Evolutionary conservation across 2,113 vertebrate species (phyloP), one percentile per base, ranked within the genome.

Genomic region (Pao palembangensis): DNA sequence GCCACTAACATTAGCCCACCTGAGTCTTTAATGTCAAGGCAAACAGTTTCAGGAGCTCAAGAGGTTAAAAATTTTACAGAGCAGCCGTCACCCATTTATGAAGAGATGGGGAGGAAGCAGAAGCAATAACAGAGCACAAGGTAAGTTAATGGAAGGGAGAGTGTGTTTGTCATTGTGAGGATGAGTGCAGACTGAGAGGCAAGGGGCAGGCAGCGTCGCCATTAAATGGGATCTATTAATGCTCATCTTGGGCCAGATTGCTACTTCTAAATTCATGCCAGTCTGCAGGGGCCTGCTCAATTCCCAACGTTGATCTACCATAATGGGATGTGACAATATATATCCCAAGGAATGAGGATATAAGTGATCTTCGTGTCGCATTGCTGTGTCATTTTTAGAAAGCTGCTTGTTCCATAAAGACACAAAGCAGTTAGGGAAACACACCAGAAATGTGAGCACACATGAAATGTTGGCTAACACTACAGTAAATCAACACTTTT

Each of bases 221-320:
- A 76, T 81, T 68, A 86, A 85, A 82, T 83, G 75, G 79, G 86
- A 87, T 88, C 80, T 89, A 85, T 88, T 86, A 88, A 86, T 85
- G 75, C 69, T 81, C 68, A 82, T 72, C 74, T 75, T 67, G 55
- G 78, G 82, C 79, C 70, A 74, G 73, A 82, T 82, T 67, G 44
- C 78, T 78, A 75, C 72, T 81, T 85, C 80, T 86, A 78, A 87
- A 88, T 80, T 84, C 84, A 85, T 81, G 76, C 80, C 71, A 64
- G 71, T 67, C 80, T 67, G 75, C 82, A 71, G 79, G 61, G 79
- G 59, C 58, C 60, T 20, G 55, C 76, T 72, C 76, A 54, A 47
- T 76, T 76, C 74, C 70, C 65, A 31, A 3, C 34, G 74, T 64
- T 63, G 72, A 61, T n/a, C 58, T 50, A 8, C 56, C 70, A n/a